Evolutionary conservation across 2,888 invertebrate species (phyloP), one percentile per base, ranked within the genome.

Genomic region (Pimpla rufipes): DNA sequence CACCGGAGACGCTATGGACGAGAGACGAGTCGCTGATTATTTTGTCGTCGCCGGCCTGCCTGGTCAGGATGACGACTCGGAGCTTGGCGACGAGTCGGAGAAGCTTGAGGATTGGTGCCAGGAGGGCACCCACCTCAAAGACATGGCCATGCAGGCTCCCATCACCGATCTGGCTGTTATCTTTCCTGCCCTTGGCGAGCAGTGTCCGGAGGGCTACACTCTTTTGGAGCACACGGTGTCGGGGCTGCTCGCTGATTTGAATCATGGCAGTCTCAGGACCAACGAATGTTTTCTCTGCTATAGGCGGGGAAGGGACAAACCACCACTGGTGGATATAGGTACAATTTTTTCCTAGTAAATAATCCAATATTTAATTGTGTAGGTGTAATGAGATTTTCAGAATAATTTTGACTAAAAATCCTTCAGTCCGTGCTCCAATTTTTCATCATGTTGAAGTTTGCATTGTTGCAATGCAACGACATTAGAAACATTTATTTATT

Each of bases 261-360:
- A 99, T 94, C 98, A 99, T 96, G 99, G 99, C 42, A 99, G 98
- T 88, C 95, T 99, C 90, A 96, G 99, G 55, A 97, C 98, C 81
- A 97, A 97, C 6, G 98, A 98, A 92, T 98, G 99, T 93, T 99
- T 96, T 93, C 95, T 99, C 77, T 99, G 99, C 93, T 98, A 96
- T 93, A 95, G 97, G 85, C 95, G 99, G 80, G 99, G 99, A 40
- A 95, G 98, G 88, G 98, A 99, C 93, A 97, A 98, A 91, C 98
- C 99, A 71, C 99, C 99, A 8, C 95, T 99, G 84, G 98, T 99
- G 67, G 99, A 99, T 94, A 98, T 99, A 90, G 99, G 99, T 98
- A 95, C 94, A 94, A 4, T 55, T 2, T 11, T 5, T 21, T n/a
- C n/a, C 13, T 3, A 23, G 8, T n/a, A 47, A n/a, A 5, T 47